Evolutionary conservation across 2,888 invertebrate genomes (phyloP).

Genomic region (Phyllotreta striolata): DNA sequence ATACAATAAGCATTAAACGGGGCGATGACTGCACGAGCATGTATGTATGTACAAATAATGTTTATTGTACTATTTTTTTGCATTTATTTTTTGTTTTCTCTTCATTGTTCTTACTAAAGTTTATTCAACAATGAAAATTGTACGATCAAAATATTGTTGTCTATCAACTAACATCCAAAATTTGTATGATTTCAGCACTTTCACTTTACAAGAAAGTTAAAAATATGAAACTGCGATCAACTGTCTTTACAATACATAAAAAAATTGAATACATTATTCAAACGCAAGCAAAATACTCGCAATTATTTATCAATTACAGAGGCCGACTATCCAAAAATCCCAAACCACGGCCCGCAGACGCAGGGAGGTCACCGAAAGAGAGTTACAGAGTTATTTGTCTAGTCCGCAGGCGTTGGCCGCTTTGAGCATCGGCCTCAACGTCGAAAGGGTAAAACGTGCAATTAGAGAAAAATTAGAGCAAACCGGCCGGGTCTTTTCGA

Average conservation of each 20-base stretch:
- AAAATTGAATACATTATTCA: too few species aligned
- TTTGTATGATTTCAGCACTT: too few species aligned
- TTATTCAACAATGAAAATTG: too few species aligned
- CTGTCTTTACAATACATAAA: too few species aligned
- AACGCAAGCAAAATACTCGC: not conserved
- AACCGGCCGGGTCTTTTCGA: constrained; percentile 70
- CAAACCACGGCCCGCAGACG: constrained; percentile 39
- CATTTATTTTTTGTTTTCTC: not conserved
- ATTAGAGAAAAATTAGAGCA: constrained; percentile 66
- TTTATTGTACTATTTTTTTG: not conserved
- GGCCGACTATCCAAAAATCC: constrained; percentile 38
- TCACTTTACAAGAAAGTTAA: too few species aligned
- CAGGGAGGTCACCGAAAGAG: constrained; percentile 53
- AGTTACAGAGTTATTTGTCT: constrained; percentile 61
- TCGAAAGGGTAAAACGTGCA: constrained; percentile 67
- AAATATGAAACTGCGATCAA: too few species aligned
- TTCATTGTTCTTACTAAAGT: not conserved
- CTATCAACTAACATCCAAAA: too few species aligned
- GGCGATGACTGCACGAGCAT: constrained; percentile 9
- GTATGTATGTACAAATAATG: not conserved
- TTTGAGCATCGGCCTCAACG: constrained; percentile 68
- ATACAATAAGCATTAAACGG: constrained; percentile 7
- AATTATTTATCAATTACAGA: constrained; percentile 35
- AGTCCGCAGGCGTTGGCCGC: constrained; percentile 64
- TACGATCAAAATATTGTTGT: too few species aligned